Evolutionary conservation across 2,888 invertebrate species (phyloP), one percentile per base, ranked within the genome.

Genomic region (Xestia rhomboidea): DNA sequence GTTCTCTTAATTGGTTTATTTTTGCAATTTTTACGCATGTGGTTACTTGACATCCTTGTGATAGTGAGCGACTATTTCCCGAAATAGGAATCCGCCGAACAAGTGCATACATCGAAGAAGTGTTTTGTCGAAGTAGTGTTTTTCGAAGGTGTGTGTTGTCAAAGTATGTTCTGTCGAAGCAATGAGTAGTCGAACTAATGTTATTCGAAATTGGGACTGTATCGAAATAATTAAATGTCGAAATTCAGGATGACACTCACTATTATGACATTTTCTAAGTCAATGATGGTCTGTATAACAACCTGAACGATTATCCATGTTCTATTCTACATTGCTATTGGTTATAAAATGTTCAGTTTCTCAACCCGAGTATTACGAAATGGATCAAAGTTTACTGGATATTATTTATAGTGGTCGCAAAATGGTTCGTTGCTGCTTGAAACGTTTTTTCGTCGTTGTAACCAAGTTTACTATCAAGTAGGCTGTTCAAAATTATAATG

Each of bases 1-100:
- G 87, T 87, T 88, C 82, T 88, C 88, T 90, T 92, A 92, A 93
- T 92, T 90, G 89, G 82, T 85, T 83, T 89, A 86, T 89, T 88
- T 87, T 88, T 69, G 81, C 68, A 72, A 72, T 76, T 76, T 77
- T 68, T 63, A 63, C 73, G 75, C 76, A 81, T 83, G 68, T 77
- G 51, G 68, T 72, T 77, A 68, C 49, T 44, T 54, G 69, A 68
- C 80, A 72, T 60, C 34, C 34, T 70, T 51, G 63, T 68, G 68
- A 69, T 79, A 66, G 60, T 73, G 57, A 49, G 73, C n/a, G 41
- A 49, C 6, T 27, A 77, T 60, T 75, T 24, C 51, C 71, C 51
- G 66, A n/a, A n/a, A n/a, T n/a, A n/a, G n/a, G n/a, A n/a, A n/a
- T n/a, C n/a, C n/a, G n/a, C n/a, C n/a, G n/a, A n/a, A n/a, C n/a